Evolutionary conservation across 2,888 invertebrate species (phyloP), one percentile per base, ranked within the genome.

Genomic region (Diarsia mendica): DNA sequence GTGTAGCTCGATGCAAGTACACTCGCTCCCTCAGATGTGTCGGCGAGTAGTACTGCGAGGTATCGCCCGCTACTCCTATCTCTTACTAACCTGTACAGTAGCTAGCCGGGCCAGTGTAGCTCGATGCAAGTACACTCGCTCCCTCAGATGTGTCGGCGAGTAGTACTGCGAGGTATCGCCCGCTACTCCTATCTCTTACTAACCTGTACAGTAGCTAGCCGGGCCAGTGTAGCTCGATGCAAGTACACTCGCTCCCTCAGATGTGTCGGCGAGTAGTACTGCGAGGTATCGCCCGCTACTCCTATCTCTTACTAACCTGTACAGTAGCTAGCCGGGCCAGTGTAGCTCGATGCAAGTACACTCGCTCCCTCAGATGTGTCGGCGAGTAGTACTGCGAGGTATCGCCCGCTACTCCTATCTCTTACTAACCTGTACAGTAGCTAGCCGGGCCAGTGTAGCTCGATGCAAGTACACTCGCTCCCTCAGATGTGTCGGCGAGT

Each of bases 381-480:
- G 99, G 98, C 33, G 98, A 97, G 92, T 99, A 99, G 93, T 98
- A 99, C 79, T 97, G 97, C 9, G 97, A 97, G 0, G 89, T 76
- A 82, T 97, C 97, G 76, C 98, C 98, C 18, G 97, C 2, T 28
- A 28, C 28, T 28, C 28, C 28, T 28, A 28, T n/a, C n/a, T n/a
- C 53, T n/a, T 2, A 53, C 53, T n/a, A 15, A 55, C 98, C 97
- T 98, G 98, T 8, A 99, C 98, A 1, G 99, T 99, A 6, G 99
- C 98, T 6, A 99, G 95, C 77, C 98, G 97, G 0, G 99, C 98
- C 39, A 99, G 95, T 15, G 99, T 98, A 0, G 98, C 98, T 51
- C 99, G 97, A 90, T 99, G 99, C 28, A 99, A 96, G 93, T 99
- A 99, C n/a, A 99, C 98, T 39, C 98, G 97, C 93, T 99, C 99